Conservation (phyloP, 2,113 vertebrate species). For the Cyprichromis sp. region DNA sequence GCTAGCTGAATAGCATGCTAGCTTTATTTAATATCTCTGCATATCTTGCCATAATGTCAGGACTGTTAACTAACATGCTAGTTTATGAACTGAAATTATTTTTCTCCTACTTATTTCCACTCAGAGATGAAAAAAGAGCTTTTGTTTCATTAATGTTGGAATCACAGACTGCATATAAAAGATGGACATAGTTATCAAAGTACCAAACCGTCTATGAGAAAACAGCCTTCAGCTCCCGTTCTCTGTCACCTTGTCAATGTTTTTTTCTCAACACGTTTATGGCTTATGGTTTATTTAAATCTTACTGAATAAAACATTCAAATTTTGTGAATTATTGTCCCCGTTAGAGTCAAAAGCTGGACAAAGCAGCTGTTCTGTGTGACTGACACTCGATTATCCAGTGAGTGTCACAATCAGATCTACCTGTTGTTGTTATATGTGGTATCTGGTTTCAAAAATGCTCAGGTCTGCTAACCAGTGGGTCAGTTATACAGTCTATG, state of each 20-base stretch:
- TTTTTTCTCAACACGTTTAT: not conserved
- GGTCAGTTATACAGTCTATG: not conserved
- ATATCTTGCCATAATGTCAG: not conserved
- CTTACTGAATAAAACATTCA: not conserved
- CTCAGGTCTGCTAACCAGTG: not conserved
- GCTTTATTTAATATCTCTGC: not conserved
- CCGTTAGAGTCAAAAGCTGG: fast-evolving
- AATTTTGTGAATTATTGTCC: not conserved
- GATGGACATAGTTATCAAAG: not conserved
- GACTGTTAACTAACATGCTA: not conserved
- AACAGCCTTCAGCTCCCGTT: not conserved
- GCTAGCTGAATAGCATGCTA: not conserved
- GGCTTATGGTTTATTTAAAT: not conserved
- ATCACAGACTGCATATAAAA: not conserved
- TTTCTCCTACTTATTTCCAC: not conserved
- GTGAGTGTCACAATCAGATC: not conserved
- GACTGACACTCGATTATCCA: not conserved
- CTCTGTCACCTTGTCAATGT: not conserved
- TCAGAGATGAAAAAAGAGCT: not conserved
- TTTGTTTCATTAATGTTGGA: not conserved
- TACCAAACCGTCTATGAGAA: not conserved
- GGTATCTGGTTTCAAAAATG: not conserved
- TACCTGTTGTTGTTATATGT: not conserved
- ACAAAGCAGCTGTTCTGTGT: not conserved
- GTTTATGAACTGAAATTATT: not conserved